Evolutionary conservation across 2,113 vertebrate genomes (phyloP), one percentile per base, ranked within the genome.

Genomic region (Maccullochella peelii): DNA sequence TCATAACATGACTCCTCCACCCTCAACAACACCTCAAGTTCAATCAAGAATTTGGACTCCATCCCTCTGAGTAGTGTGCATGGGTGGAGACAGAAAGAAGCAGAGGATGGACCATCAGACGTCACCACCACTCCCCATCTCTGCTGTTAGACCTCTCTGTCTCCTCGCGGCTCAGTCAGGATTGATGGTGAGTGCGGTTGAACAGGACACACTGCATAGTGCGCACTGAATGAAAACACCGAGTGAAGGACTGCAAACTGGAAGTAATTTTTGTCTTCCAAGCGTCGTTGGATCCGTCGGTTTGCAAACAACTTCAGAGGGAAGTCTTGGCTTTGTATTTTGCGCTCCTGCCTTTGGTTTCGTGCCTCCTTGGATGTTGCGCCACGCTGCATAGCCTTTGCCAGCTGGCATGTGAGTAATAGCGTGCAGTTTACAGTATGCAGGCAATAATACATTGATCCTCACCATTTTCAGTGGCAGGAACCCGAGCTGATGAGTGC

Each of bases 31-130:
- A 79, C 65, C 72, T 72, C 25, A 18, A 59, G 66, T 66, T 75
- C 83, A 85, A 9, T 69, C 63, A 15, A 12, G 58, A 30, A 16
- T 72, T 6, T 77, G 73, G 57, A 30, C 59, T 81, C 47, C 82
- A 62, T 83, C 84, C 69, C 68, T 75, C n/a, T 16, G 44, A 30
- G 77, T 14, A 52, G 82, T 63, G 79, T 70, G 49, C 58, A 79
- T 86, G 92, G 84, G 91, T 86, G 90, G 90, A 88, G 90, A 90
- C 88, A 73, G 85, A 73, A 79, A 74, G 44, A 63, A 44, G 23
- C 66, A 80, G 83, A 92, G 86, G 92, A 85, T 85, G 91, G 88
- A 81, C 83, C 65, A 16, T 44, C 42, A 79, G 65, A 91, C 91
- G 91, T 93, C 92, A 94, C 73, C 84, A 73, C 42, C 84, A 73